Evolutionary conservation across 2,797 vertebrate genomes (phyloP), one percentile per base, ranked within the genome.

Genomic region (Sitta carolinensis): DNA sequence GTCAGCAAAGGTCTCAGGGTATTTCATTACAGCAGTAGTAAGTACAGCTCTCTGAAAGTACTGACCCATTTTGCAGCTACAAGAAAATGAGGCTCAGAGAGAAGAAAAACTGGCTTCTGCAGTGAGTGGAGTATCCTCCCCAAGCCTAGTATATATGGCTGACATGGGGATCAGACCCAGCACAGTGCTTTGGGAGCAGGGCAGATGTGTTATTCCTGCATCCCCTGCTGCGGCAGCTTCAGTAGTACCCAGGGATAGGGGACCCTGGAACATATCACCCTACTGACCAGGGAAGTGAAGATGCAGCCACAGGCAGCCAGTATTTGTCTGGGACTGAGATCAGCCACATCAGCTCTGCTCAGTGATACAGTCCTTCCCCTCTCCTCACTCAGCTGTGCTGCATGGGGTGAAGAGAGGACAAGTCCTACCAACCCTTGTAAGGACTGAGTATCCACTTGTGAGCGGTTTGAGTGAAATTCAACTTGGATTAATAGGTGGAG

Each of bases 131-230:
- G 23, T 11, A 14, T 6, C 6, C 25, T 18, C 32, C 42, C 20
- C n/a, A 59, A 17, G 13, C 6, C 6, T 63, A 12, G 13, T 13
- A 48, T 1, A 4, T 16, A 21, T 0, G 0, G 34, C 50, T 75
- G 34, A 16, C 43, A 2, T 5, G 21, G 36, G 54, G 9, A 21
- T 47, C 22, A 48, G 74, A 47, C 1, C 21, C 67, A 63, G 84
- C 36, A 11, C 1, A 4, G 62, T 1, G 2, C 38, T 51, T 23
- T 63, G 42, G 1, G 5, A 55, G 19, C 29, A 17, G 19, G 17
- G 32, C 15, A 34, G 38, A 57, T 15, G 32, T 2, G 1, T 40
- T 66, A 3, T 17, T 51, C 54, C 75, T 29, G 42, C 50, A 72
- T 26, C 36, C 22, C 8, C 3, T 10, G 27, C 47, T 43, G 25